Conservation (phyloP, 2,797 vertebrate genomes). For the Pipistrellus pygmaeus region DNA sequence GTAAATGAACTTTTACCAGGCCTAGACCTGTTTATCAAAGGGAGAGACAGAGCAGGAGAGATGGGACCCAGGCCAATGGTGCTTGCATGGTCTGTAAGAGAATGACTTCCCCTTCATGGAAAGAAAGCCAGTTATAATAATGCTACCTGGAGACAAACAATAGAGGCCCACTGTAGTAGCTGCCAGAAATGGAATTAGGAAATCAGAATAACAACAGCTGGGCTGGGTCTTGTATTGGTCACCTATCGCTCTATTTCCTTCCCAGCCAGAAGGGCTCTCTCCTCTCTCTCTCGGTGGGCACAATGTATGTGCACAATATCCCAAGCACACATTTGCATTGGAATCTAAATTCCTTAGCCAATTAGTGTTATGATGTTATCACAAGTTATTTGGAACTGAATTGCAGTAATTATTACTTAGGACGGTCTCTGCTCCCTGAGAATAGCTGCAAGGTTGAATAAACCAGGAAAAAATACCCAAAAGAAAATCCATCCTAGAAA, state of each 20-base stretch:
- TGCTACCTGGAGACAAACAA: constrained; percentile 75
- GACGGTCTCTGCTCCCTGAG: background rate
- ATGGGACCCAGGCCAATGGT: constrained; percentile 72
- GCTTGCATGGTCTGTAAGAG: constrained; percentile 64
- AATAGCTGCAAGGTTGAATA: constrained; percentile 7
- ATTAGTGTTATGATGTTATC: constrained; percentile 61
- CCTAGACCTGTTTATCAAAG: constrained; percentile 75
- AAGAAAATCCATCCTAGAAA: constrained; percentile 10
- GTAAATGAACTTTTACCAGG: constrained; percentile 71
- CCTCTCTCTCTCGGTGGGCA: background rate
- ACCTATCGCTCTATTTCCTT: constrained; percentile 59
- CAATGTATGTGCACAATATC: background rate
- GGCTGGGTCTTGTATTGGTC: constrained; percentile 58
- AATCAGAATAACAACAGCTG: constrained; percentile 75
- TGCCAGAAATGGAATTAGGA: constrained; percentile 75
- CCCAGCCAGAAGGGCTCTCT: constrained; percentile 20
- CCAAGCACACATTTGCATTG: background rate
- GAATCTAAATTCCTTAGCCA: constrained; percentile 60
- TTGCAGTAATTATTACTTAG: constrained; percentile 6
- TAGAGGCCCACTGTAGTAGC: constrained; percentile 44
- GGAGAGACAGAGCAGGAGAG: constrained; percentile 60
- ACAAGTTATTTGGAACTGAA: constrained; percentile 36
- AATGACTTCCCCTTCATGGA: constrained; percentile 73
- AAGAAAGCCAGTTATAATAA: constrained; percentile 76
- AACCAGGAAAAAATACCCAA: constrained; percentile 45